These are phyloP conservation scores for Atta texana DNA, from an alignment of 1,140 invertebrate genomes.

Conservation along the genomic window DNA sequence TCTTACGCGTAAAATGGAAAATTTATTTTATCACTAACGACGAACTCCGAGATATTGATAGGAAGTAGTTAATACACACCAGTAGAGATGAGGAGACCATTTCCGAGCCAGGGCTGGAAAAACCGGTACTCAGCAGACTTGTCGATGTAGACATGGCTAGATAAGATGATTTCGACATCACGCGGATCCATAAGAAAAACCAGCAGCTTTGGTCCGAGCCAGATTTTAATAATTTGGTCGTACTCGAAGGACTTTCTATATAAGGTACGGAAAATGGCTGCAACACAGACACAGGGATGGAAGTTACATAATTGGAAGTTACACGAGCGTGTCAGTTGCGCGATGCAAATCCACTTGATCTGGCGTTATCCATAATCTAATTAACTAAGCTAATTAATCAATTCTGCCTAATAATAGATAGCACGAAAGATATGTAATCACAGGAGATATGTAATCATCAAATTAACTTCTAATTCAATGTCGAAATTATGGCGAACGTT, in stretches of 20 bases:
- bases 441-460: not conserved
- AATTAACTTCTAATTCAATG: not conserved
- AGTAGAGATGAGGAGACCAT: conserved; percentile 91
- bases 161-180: conserved; percentile 91
- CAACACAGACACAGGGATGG: not conserved
- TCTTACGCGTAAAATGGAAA: not conserved
- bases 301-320: conserved; percentile 12
- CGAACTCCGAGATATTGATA: not conserved
- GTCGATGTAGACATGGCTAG: conserved; percentile 91
- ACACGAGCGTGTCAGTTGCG: not conserved
- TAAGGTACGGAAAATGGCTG: conserved; percentile 90
- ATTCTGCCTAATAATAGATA: not conserved
- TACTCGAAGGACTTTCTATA: conserved; percentile 87
- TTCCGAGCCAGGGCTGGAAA: conserved; percentile 92
- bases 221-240: conserved; percentile 89
- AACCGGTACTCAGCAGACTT: conserved; percentile 91
- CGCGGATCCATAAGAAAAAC: conserved; percentile 91
- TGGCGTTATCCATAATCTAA: not conserved
- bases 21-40: not conserved
- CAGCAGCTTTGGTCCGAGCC: conserved; percentile 91
- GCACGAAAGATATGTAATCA: not conserved
- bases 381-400: no score
- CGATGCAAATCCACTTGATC: not conserved
- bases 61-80: conserved; percentile 85
- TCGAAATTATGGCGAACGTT: not conserved